A percentile compares a stretch with the other conserved stretches of the same genome.
Conservation (phyloP, 1,140 invertebrate species). For the Geopemphigus sp. region DNA sequence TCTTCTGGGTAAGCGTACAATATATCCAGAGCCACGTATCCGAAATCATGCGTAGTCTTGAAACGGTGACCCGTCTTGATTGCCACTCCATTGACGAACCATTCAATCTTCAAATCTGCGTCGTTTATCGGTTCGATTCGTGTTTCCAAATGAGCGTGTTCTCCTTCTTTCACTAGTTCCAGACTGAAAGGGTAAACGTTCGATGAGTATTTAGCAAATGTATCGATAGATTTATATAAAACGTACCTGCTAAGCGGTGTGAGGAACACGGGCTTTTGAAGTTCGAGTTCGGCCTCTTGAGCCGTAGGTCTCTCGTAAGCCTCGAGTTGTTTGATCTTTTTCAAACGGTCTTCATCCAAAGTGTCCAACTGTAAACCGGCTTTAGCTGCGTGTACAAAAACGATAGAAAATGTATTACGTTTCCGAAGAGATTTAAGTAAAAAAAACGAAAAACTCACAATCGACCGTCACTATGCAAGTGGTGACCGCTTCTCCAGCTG, state of each 20-base stretch:
- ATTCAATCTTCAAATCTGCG: conserved; percentile 90
- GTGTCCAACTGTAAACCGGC: conserved; percentile 81
- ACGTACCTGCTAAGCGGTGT: conserved; percentile 72
- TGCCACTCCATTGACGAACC: conserved; percentile 85
- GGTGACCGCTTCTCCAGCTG: conserved; percentile 86
- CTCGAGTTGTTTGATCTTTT: conserved; percentile 87
- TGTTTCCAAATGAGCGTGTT: conserved; percentile 92
- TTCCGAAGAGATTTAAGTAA: background rate
- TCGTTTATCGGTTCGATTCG: conserved; percentile 94
- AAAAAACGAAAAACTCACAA: conserved; percentile 61
- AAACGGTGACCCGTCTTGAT: conserved; percentile 80
- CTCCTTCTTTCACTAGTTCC: conserved; percentile 82
- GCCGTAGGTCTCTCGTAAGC: conserved; percentile 72
- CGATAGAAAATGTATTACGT: background rate
- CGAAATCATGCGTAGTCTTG: conserved; percentile 91
- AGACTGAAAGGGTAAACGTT: conserved; percentile 58
- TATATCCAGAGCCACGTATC: conserved; percentile 92
- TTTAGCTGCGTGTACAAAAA: conserved; percentile 64
- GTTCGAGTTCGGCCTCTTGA: conserved; percentile 72
- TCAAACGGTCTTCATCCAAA: conserved; percentile 80
- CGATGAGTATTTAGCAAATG: background rate
- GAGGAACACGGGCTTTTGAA: conserved; percentile 81
- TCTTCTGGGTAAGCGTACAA: conserved; percentile 91
- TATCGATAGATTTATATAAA: background rate
- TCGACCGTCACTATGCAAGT: conserved; percentile 81